These are phyloP conservation scores for Gadus macrocephalus DNA, from an alignment of 2,113 vertebrate genomes.

Conservation along the genomic window DNA sequence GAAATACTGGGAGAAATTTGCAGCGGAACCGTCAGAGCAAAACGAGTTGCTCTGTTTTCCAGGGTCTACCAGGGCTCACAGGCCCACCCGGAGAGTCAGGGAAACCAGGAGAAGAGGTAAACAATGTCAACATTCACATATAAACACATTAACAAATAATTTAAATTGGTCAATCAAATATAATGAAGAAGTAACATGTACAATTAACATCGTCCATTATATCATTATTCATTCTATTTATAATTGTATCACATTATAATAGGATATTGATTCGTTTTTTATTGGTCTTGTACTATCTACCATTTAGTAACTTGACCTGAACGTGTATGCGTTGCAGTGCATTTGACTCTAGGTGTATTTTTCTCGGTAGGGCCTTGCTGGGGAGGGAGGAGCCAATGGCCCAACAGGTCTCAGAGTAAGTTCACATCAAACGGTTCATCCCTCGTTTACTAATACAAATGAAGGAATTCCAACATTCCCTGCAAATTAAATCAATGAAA, in stretches of 20 bases:
- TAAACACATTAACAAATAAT: neutral
- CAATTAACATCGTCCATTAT: too few species aligned
- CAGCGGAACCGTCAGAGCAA: too few species aligned
- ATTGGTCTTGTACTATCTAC: too few species aligned
- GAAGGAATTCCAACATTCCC: neutral
- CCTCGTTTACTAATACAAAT: neutral
- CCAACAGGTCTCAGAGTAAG: constrained; percentile 84
- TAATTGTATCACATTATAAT: too few species aligned
- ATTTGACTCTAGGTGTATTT: neutral
- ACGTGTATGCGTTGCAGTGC: neutral
- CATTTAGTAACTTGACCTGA: too few species aligned
- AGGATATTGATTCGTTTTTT: too few species aligned
- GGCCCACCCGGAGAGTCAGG: constrained; percentile 93
- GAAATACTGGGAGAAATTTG: too few species aligned
- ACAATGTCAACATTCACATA: neutral
- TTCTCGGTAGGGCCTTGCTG: constrained; percentile 82
- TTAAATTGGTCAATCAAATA: too few species aligned
- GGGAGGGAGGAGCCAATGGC: constrained; percentile 84
- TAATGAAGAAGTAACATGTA: too few species aligned
- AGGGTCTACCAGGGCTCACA: constrained; percentile 91
- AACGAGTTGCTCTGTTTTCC: constrained; percentile 7
- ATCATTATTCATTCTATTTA: too few species aligned
- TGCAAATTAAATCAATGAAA: too few species aligned
- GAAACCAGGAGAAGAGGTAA: constrained; percentile 90
- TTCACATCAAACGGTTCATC: constrained; percentile 2